Percentiles rank a stretch among this genome's conserved stretches.
phyloP scores from a whole-genome alignment of 2,113 vertebrate species.

The Pagrus major region DNA sequence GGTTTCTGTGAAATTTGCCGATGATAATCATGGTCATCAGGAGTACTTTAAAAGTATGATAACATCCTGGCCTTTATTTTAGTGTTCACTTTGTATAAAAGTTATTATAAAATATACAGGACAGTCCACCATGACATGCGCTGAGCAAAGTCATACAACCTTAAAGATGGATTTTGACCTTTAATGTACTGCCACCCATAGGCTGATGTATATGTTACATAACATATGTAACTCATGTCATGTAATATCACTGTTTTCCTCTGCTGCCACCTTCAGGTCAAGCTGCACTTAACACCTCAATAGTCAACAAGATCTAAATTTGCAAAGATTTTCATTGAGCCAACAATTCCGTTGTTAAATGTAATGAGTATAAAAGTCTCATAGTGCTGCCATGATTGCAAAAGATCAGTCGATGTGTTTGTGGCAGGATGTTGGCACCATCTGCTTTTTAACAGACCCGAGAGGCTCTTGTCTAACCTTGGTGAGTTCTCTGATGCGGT shows the following conservation, averaged over 20 bases:
- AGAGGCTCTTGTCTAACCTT: conserved; percentile 83
- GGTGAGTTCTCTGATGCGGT: conserved; percentile 89
- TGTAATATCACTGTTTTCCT: neutral
- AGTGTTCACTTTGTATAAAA: neutral
- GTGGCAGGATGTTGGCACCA: neutral
- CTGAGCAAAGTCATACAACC: neutral
- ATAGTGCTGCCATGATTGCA: neutral
- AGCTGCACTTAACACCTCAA: neutral
- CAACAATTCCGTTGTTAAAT: neutral
- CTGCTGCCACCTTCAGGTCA: neutral
- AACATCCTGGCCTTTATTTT: neutral
- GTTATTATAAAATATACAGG: neutral
- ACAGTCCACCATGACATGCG: neutral
- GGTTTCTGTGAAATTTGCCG: neutral
- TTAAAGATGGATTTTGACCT: neutral
- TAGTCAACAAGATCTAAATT: neutral
- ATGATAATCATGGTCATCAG: neutral
- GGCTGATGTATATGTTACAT: neutral
- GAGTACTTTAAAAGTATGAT: neutral
- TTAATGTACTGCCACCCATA: neutral
- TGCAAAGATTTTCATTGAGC: neutral
- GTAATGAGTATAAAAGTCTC: neutral
- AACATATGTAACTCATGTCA: neutral
- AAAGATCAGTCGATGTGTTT: neutral
- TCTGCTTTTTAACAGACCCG: neutral